Conservation (phyloP, 1,140 invertebrate species). For the Papilio xuthus region DNA sequence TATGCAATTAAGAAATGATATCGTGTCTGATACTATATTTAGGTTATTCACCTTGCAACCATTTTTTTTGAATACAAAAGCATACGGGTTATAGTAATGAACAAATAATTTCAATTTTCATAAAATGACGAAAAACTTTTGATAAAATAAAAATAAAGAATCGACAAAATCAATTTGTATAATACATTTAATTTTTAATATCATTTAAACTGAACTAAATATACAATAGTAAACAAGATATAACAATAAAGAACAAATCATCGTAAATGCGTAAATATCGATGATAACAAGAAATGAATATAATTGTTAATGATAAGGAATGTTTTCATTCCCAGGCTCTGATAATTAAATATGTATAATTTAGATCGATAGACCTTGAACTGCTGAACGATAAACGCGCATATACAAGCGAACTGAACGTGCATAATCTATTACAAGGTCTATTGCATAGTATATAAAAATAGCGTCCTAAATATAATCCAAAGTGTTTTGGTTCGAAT, state of each 20-base stretch:
- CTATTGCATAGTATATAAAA: conserved; percentile 3
- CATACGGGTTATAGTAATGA: neutral
- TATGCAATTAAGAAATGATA: neutral
- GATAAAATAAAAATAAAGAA: no score
- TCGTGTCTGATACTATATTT: neutral
- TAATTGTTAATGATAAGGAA: neutral
- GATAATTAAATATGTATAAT: conserved; percentile 8
- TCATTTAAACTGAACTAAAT: no score
- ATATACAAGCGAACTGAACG: neutral
- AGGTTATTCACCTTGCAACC: neutral
- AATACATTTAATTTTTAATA: no score
- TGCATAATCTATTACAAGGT: conserved; percentile 4
- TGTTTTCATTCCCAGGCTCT: neutral
- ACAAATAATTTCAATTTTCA: neutral
- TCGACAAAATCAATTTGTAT: no score
- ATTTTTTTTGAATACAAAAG: neutral
- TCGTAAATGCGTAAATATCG: neutral
- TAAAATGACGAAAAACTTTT: no score
- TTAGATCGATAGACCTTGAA: conserved; percentile 10
- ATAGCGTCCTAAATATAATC: conserved; percentile 10
- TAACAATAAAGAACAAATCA: neutral
- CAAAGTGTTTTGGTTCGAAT: neutral
- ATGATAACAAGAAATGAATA: neutral
- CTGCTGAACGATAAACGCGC: conserved; percentile 11
- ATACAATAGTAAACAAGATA: neutral